phyloP scores from a whole-genome alignment of 1,140 invertebrate genomes.

The Diuraphis noxia region DNA sequence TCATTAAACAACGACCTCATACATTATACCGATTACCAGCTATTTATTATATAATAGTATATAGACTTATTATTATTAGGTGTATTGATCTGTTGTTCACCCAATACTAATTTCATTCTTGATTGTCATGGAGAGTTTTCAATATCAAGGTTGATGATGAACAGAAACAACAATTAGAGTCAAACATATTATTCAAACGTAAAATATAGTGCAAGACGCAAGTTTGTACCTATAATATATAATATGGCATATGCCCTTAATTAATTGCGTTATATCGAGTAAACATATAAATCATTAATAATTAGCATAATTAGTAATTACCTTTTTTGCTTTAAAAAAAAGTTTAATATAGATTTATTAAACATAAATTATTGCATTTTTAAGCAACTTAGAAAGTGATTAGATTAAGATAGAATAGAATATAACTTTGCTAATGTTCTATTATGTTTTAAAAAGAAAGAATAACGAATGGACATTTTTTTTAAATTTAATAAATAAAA shows the following conservation, averaged over 20 bases:
- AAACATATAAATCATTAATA: too few species aligned
- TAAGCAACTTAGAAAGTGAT: too few species aligned
- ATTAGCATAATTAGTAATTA: too few species aligned
- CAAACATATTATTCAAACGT: background rate
- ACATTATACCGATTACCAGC: background rate
- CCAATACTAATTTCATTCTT: background rate
- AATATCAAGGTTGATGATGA: conserved; percentile 10
- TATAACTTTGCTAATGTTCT: too few species aligned
- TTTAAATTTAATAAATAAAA: too few species aligned
- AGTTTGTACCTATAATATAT: background rate
- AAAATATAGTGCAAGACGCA: background rate
- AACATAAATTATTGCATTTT: too few species aligned
- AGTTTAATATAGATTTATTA: too few species aligned
- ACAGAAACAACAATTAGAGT: background rate
- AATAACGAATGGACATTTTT: too few species aligned
- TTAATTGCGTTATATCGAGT: background rate
- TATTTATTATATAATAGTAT: background rate
- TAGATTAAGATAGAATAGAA: too few species aligned
- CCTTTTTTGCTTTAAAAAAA: too few species aligned
- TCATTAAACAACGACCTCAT: background rate
- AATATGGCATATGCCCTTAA: background rate
- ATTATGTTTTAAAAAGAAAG: too few species aligned
- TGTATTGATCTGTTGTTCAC: background rate
- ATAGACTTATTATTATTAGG: background rate
- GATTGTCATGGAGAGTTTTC: background rate